Conservation (phyloP, 1,140 invertebrate genomes). For the Drosophila malerkotliana region DNA sequence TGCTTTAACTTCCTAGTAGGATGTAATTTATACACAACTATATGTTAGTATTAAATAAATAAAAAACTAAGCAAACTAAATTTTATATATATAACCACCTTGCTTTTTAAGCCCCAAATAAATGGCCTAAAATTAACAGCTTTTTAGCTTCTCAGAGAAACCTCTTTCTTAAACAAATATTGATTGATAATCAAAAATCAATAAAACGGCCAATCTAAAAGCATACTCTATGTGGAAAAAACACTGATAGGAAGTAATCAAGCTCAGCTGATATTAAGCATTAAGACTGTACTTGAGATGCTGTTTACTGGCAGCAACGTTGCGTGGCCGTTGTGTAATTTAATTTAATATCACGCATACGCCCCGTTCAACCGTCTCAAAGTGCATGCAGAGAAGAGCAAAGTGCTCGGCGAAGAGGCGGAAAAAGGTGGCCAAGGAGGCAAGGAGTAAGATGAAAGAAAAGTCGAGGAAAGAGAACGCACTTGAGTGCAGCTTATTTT, state of each 20-base stretch:
- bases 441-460: slow-evolving; percentile 1
- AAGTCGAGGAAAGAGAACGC: slow-evolving; percentile 40
- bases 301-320: slow-evolving; percentile 9
- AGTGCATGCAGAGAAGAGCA: slow-evolving; percentile 14
- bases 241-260: slow-evolving; percentile 6
- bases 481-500: slow-evolving; percentile 80
- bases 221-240: neutral
- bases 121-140: neutral
- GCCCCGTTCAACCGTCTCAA: slow-evolving; percentile 13
- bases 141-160: neutral
- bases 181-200: neutral
- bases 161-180: neutral
- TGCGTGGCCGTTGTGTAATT: slow-evolving; percentile 24
- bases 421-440: neutral
- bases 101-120: neutral
- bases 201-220: neutral
- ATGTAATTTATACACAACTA: too few species aligned
- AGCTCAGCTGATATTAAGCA: neutral
- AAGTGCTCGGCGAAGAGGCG: neutral
- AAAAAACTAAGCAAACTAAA: too few species aligned
- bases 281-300: neutral
- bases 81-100: too few species aligned
- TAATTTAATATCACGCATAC: slow-evolving; percentile 45
- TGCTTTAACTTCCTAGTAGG: too few species aligned
- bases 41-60: too few species aligned